Base-by-base conservation (phyloP, 2,797 vertebrate species). In the Lutjanus argentimaculatus region DNA sequence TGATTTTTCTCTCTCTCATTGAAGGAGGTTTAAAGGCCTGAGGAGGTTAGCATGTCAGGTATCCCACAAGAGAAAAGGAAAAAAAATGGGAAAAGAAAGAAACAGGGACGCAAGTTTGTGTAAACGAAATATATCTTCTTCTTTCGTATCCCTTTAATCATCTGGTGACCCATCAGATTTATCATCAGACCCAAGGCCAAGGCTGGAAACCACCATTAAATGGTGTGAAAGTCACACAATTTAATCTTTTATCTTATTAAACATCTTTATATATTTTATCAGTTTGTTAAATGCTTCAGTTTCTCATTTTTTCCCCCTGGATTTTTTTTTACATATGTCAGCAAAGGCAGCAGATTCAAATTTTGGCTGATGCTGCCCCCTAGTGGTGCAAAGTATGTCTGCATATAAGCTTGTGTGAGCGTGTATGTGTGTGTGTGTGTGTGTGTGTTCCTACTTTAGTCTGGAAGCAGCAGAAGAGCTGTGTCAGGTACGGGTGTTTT, bases 391-490 rank as follows among this genome's bases (percentile, higher is more conserved):
- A 2, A 16, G 9, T 19, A 13, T 58, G 2, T 10, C 19, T 79
- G 82, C 51, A 64, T 25, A 14, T 63, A 40, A 22, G 8, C 21
- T 14, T 67, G 43, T 49, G 16, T 49, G 36, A 61, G 22, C 76
- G 52, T 66, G 52, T 62, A 19, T 68, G 46, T 45, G n/a, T 53
- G 48, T 75, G 36, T 43, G 65, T 71, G 57, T 69, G 51, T 69
- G 22, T 65, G 56, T 69, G n/a, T 40, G 42, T 14, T 51, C 84
- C 16, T 81, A 92, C 91, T 67, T 98, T 98, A 5, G 98, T 99
- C 95, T 99, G 98, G 95, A 99, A 99, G 96, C 98, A 99, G 97
- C 98, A 99, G 89, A 96, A 99, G 57, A 99, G 97, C 90, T 99
- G 98, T 2, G 98, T 99, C 86, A 99, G 95, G 83, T 99, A 98